Percentiles rank a stretch among this genome's conserved stretches.
Evolutionary conservation across 2,797 vertebrate genomes (phyloP).

Genomic region (Argentina silus): DNA sequence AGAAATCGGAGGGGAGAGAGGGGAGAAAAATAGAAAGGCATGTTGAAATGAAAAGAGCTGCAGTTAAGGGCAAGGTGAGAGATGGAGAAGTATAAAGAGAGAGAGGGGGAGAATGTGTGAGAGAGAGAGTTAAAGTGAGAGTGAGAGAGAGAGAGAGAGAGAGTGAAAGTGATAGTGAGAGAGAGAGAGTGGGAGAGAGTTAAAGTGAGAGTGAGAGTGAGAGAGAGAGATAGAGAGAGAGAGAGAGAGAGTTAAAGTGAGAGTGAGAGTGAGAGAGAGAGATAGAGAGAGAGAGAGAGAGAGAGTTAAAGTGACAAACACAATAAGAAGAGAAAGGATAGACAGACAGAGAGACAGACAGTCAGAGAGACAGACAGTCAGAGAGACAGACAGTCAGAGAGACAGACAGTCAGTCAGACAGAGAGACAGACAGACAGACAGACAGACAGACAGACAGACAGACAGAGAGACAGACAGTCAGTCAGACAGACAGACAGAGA

Average conservation of each 20-base stretch:
- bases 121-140: background rate
- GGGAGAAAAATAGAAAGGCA: background rate
- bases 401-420: background rate
- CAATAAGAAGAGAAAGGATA: too few relatives aligned
- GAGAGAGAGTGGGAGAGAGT: background rate
- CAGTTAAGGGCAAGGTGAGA: background rate
- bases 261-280: background rate
- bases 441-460: background rate
- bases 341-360: background rate
- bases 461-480: background rate
- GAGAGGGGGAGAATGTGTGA: background rate
- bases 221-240: background rate
- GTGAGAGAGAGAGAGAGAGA: background rate
- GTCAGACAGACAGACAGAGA: background rate
- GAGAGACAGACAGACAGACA: background rate
- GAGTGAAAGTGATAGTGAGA: background rate
- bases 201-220: background rate
- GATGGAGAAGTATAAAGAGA: background rate
- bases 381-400: background rate
- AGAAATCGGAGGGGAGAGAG: background rate
- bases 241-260: background rate
- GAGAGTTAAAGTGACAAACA: background rate
- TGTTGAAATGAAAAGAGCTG: background rate
- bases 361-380: background rate
- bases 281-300: background rate